Evolutionary conservation across 2,113 vertebrate species (phyloP).

Genomic region (Amphiprion percula): DNA sequence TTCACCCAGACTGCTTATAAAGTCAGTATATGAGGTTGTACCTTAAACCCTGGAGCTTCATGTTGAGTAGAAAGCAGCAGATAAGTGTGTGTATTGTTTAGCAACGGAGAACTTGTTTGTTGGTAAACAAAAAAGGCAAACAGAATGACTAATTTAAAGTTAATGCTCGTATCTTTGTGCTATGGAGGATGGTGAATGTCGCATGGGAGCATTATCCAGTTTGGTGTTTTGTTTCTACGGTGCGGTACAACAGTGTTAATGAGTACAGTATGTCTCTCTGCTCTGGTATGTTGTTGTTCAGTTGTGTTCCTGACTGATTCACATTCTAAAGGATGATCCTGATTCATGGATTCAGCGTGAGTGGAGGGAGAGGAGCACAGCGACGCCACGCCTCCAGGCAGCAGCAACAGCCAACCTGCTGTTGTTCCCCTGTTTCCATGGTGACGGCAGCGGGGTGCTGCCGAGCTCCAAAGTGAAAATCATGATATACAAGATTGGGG

Average conservation of each 20-base stretch:
- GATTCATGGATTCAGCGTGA: slow-evolving; percentile 41
- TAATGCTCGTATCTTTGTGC: not conserved
- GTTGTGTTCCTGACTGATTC: slow-evolving; percentile 13
- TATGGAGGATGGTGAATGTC: not conserved
- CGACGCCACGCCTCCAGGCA: slow-evolving; percentile 65
- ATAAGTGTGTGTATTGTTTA: not conserved
- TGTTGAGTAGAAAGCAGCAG: not conserved
- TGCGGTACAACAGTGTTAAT: not conserved
- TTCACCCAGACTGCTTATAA: not conserved
- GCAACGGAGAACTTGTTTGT: not conserved
- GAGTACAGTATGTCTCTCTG: not conserved
- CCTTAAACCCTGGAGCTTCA: not conserved
- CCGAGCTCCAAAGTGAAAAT: slow-evolving; percentile 75
- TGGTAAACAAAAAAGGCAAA: no score
- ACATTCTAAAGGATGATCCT: slow-evolving; percentile 9
- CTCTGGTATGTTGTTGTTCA: slow-evolving; percentile 20
- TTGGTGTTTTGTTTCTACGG: not conserved
- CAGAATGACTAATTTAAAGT: not conserved
- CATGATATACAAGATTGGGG: slow-evolving; percentile 72
- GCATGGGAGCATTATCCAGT: not conserved
- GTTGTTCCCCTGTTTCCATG: slow-evolving; percentile 91
- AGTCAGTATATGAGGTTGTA: not conserved
- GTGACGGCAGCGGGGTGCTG: slow-evolving; percentile 85
- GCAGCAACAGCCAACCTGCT: slow-evolving; percentile 81
- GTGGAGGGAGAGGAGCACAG: slow-evolving; percentile 39